Conservation (phyloP, 2,113 vertebrate species). For the Maccullochella peelii region DNA sequence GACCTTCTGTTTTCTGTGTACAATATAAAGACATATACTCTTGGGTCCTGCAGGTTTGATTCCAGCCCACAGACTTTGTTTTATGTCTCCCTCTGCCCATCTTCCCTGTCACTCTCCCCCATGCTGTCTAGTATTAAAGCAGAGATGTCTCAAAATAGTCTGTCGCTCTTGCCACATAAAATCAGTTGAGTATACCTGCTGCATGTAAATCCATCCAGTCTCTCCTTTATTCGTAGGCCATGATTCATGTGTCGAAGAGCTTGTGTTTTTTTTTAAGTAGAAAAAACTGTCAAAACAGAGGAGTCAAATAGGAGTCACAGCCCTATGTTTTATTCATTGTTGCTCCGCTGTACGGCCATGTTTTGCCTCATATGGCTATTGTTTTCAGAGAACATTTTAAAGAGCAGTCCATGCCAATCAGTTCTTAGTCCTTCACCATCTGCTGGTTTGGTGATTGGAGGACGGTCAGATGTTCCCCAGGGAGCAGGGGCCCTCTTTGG, state of each 20-base stretch:
- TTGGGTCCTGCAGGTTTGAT: conserved; percentile 31
- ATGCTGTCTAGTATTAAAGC: conserved; percentile 37
- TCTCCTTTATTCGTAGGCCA: conserved; percentile 15
- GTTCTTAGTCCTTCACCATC: conserved; percentile 60
- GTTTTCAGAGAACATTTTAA: conserved; percentile 48
- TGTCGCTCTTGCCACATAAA: conserved; percentile 41
- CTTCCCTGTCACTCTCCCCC: conserved; percentile 27
- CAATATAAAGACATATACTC: conserved; percentile 30
- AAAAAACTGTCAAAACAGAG: conserved; percentile 36
- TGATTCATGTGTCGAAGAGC: conserved; percentile 43
- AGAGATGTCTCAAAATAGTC: conserved; percentile 28
- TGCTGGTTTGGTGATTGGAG: conserved; percentile 50
- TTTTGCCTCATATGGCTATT: conserved; percentile 70
- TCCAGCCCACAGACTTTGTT: conserved; percentile 39
- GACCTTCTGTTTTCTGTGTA: conserved; percentile 6
- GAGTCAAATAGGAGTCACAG: conserved; percentile 75
- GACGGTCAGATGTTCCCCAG: conserved; percentile 52
- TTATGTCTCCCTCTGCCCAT: conserved; percentile 44
- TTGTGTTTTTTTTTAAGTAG: conserved; percentile 8
- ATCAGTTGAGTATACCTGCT: conserved; percentile 20
- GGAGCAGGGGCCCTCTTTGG: conserved; percentile 48
- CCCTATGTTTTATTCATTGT: conserved; percentile 80
- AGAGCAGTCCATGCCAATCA: conserved; percentile 45
- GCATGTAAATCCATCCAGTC: conserved; percentile 39
- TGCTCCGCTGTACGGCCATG: conserved; percentile 24